Base-by-base conservation (phyloP, 2,888 invertebrate genomes). In the Homarus gammarus region DNA sequence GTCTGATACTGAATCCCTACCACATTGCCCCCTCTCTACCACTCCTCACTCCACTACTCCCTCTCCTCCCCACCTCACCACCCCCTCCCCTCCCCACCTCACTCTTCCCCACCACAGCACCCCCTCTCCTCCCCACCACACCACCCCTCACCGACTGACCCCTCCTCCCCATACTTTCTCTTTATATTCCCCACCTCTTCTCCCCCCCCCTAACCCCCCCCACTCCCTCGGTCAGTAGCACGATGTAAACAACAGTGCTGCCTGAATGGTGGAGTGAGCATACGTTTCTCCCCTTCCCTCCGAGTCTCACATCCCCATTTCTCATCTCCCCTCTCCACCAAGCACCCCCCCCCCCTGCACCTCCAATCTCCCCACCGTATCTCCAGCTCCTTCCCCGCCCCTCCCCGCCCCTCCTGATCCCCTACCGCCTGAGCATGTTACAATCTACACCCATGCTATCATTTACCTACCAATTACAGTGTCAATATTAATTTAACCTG, bases 401-500 rank as follows among this genome's bases (percentile, higher is more conserved):
- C 51, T 31, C 15, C 78, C 33, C 18, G 3, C 78, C 31, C 78
- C 51, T 31, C 27, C 68, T 22, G 18, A 31, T 27, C 56, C 84
- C 70, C 73, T 40, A 27, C 68, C 70, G 33, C 64, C 81, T 33
- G 12, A 36, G 70, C 64, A 5, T 61, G n/a, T 61, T 81, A 81
- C 81, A 81, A 64, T 61, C 38, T 64, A 81, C 81, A 56, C 40
- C 81, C 81, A 38, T 61, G 81, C 64, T 61, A 61, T 18, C 40
- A 68, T 82, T 68, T 44, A 82, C 44, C 82, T 36, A 40, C 82
- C 82, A 82, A 82, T 82, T 82, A 68, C 68, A 38, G 38, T 82
- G 82, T 82, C 82, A 68, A 68, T 82, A 82, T 82, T 81, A 82
- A 82, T 82, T 82, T 82, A 68, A 82, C 68, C 68, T 68, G 82